Evolutionary conservation across 2,113 vertebrate genomes (phyloP).

Genomic region (Turnix velox): DNA sequence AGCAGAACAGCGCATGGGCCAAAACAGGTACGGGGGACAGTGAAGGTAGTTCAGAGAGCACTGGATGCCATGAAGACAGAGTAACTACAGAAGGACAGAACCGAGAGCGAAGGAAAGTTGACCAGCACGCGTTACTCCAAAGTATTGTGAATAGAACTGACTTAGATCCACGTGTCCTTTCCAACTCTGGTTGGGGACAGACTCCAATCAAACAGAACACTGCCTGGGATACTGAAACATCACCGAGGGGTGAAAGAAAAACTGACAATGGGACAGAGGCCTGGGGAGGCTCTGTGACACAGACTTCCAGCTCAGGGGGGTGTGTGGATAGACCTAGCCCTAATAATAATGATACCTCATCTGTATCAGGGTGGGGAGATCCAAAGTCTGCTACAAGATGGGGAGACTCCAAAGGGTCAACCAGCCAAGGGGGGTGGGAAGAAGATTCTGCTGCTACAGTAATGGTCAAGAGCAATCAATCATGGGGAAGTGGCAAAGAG

Average conservation of each 20-base stretch:
- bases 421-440: conserved; percentile 82
- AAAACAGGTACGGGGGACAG: conserved; percentile 79
- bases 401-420: conserved; percentile 84
- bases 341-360: conserved; percentile 75
- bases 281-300: conserved; percentile 84
- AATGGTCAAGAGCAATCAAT: conserved; percentile 80
- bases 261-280: conserved; percentile 83
- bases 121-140: conserved; percentile 75
- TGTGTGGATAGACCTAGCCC: conserved; percentile 79
- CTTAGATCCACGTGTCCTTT: conserved; percentile 94
- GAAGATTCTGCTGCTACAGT: conserved; percentile 78
- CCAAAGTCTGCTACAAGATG: conserved; percentile 82
- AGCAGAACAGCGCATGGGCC: conserved; percentile 78
- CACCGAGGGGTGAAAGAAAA: conserved; percentile 81
- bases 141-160: conserved; percentile 79
- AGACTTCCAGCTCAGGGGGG: conserved; percentile 84
- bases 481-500: conserved; percentile 78
- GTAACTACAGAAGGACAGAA: conserved; percentile 68
- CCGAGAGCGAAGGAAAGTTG: conserved; percentile 77
- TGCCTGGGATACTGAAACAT: conserved; percentile 87
- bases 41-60: conserved; percentile 85
- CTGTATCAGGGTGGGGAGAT: conserved; percentile 80
- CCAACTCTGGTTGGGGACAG: conserved; percentile 98
- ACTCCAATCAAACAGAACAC: conserved; percentile 96
- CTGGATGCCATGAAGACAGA: conserved; percentile 82